A percentile compares a stretch with the other conserved stretches of the same genome.
phyloP scores from a whole-genome alignment of 1,140 invertebrate genomes.

The Drosophila eugracilis region DNA sequence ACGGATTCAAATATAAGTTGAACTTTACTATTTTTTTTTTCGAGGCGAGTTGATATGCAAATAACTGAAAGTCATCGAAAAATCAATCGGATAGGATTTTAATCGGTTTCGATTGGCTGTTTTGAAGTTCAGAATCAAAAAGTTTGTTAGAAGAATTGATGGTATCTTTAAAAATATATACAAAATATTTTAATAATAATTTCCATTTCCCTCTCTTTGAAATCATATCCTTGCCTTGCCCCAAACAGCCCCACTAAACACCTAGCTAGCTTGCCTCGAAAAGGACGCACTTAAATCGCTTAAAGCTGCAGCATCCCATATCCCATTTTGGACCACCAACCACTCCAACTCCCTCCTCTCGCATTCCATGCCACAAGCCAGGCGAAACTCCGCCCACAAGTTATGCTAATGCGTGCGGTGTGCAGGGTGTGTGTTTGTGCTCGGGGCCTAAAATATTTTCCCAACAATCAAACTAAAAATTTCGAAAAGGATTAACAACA shows the following conservation, averaged over 20 bases:
- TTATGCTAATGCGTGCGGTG: slow-evolving; percentile 64
- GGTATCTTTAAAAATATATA: no score
- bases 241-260: not conserved
- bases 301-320: slow-evolving; percentile 19
- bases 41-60: slow-evolving; percentile 6
- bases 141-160: no score
- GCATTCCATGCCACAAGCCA: slow-evolving; percentile 9
- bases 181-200: not conserved
- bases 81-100: slow-evolving; percentile 5
- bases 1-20: not conserved
- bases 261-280: no score
- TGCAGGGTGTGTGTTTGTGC: slow-evolving; percentile 30
- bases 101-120: not conserved
- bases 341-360: not conserved
- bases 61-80: not conserved
- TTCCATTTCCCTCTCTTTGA: not conserved
- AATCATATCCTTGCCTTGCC: no score
- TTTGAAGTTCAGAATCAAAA: no score
- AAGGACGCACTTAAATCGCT: slow-evolving; percentile 7
- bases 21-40: not conserved
- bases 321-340: slow-evolving; percentile 1
- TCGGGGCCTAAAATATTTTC: slow-evolving; percentile 70
- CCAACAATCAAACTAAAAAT: slow-evolving; percentile 80
- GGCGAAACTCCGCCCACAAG: not conserved
- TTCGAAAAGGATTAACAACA: slow-evolving; percentile 74